Evolutionary conservation across 2,797 vertebrate genomes (phyloP).

Genomic region (Tenualosa thibaudeaui): DNA sequence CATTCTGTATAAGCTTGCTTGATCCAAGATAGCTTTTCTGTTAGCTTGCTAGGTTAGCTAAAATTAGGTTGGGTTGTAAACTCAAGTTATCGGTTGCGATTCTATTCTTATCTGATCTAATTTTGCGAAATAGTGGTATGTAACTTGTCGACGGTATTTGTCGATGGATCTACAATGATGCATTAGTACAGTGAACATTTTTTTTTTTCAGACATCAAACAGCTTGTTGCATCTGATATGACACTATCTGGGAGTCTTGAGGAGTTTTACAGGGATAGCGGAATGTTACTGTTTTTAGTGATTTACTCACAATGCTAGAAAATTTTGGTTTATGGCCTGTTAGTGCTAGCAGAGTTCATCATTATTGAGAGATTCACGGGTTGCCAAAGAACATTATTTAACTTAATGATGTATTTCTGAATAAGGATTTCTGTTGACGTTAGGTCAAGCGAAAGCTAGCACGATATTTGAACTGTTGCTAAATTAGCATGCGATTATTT

Average conservation of each 20-base stretch:
- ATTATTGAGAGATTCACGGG: not conserved
- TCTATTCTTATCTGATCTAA: not conserved
- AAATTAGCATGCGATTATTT: not conserved
- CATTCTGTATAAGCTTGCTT: constrained; percentile 1
- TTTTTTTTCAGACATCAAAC: not conserved
- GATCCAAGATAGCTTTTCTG: not conserved
- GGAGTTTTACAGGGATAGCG: not conserved
- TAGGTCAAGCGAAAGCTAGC: not conserved
- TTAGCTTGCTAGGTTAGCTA: not conserved
- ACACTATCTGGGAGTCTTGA: not conserved
- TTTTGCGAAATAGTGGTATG: not conserved
- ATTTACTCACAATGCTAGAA: not conserved
- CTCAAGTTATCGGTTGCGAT: not conserved
- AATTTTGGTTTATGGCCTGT: not conserved
- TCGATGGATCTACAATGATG: not conserved
- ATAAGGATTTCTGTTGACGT: not conserved
- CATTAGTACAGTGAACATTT: not conserved
- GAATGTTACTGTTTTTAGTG: not conserved
- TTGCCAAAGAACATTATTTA: not conserved
- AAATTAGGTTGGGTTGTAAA: not conserved
- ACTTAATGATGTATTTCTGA: not conserved
- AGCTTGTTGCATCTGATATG: not conserved
- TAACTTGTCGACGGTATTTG: not conserved
- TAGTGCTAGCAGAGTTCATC: not conserved
- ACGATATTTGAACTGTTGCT: not conserved